Base-by-base conservation (phyloP, 2,797 vertebrate genomes). In the Micromesistius poutassou region DNA sequence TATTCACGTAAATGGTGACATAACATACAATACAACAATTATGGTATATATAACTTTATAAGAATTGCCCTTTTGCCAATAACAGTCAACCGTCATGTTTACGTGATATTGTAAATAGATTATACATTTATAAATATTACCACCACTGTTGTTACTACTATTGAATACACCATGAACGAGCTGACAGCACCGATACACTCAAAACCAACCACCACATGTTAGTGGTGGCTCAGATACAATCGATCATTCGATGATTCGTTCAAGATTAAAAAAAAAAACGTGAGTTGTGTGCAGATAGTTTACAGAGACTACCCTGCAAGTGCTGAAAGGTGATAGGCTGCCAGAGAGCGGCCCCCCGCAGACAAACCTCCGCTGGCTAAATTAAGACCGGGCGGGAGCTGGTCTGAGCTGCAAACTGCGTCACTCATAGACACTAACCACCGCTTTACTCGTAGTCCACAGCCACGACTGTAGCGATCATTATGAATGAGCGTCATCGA, bases 241-340 rank as follows among this genome's bases (percentile, higher is more conserved):
- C 3, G 19, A 22, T 22, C n/a, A 66, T 66, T 66, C 25, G 6
- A 5, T 7, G 5, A 66, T 25, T 66, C 6, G 62, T n/a, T 66
- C 62, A 66, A 66, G 62, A 35, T 6, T 5, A 22, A 66, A 66
- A n/a, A 35, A 22, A 66, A 66, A n/a, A 66, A 9, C 0, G 28
- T 70, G 66, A 28, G 62, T 28, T 28, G 62, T 68, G 62, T 68
- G 4, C n/a, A 68, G 5, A 25, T 62, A 68, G 19, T 13, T 6
- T 55, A 19, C 1, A 77, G 22, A 31, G 1, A n/a, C 14, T 0
- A 76, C 62, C 38, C 77, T 74, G 30, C 66, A 35, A 55, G 28
- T 13, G 74, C 4, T 72, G 74, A 73, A 76, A 86, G 72, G 28
- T 79, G 92, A 95, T 93, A 90, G 94, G 94, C 75, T 84, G 77